Percentiles rank a stretch among this genome's conserved stretches.
phyloP scores from a whole-genome alignment of 2,797 vertebrate species.

The Kryptopterus vitreolus region DNA sequence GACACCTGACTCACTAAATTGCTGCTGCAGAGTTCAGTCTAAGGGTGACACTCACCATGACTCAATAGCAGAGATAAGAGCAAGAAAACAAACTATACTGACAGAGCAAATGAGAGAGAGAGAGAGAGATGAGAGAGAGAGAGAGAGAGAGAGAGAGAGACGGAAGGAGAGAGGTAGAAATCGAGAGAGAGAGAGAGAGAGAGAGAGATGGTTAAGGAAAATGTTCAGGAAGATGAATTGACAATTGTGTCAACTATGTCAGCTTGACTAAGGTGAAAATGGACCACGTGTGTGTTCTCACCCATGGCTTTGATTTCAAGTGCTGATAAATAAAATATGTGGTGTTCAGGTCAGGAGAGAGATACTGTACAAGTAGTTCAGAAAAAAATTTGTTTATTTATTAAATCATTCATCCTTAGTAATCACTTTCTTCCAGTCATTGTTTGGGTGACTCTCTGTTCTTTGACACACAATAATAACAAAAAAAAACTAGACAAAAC shows the following conservation, averaged over 20 bases:
- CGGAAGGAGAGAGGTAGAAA: background rate
- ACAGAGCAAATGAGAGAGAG: slow-evolving; percentile 11
- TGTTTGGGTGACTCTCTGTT: background rate
- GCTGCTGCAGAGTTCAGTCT: slow-evolving; percentile 57
- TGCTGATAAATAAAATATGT: background rate
- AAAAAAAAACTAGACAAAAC: slow-evolving; percentile 27
- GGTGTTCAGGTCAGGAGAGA: background rate
- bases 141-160: background rate
- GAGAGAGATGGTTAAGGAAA: background rate
- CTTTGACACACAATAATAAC: background rate
- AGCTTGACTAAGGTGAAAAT: slow-evolving; percentile 12
- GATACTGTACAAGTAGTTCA: background rate
- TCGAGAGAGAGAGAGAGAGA: background rate
- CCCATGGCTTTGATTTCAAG: background rate
- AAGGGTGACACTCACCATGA: slow-evolving; percentile 52
- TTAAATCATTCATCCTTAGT: background rate
- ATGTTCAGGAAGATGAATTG: background rate
- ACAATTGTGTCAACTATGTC: background rate
- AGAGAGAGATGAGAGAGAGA: background rate
- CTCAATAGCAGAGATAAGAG: slow-evolving; percentile 14
- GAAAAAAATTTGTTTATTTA: background rate
- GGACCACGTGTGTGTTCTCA: background rate
- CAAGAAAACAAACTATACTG: background rate
- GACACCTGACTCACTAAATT: slow-evolving; percentile 60
- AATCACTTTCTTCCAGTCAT: background rate